Evolutionary conservation across 2,113 vertebrate species (phyloP).

Genomic region (Xiphorhynchus elegans): DNA sequence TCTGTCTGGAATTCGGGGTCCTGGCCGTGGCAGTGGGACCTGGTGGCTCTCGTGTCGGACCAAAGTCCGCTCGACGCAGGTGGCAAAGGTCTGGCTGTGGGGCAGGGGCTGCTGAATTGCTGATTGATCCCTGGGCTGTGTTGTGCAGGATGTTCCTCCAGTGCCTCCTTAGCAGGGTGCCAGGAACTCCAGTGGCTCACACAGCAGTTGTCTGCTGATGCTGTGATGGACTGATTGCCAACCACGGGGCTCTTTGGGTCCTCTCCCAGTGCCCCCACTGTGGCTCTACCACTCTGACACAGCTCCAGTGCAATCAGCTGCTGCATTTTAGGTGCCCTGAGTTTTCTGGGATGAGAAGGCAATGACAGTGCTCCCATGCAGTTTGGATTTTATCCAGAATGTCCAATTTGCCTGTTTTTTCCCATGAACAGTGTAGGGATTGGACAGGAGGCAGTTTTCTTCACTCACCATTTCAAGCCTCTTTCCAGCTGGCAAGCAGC

Average conservation of each 20-base stretch:
- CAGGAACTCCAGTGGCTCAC: not conserved
- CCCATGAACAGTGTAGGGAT: not conserved
- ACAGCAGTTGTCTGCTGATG: not conserved
- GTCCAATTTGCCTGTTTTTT: not conserved
- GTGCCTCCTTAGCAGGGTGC: not conserved
- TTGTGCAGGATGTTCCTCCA: not conserved
- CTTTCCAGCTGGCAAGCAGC: slow-evolving; percentile 54
- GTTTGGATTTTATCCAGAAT: not conserved
- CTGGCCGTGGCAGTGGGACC: not conserved
- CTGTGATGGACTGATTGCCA: not conserved
- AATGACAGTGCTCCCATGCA: not conserved
- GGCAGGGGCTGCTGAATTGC: not conserved
- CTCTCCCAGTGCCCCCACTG: not conserved
- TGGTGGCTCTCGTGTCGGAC: not conserved
- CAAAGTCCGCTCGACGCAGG: accelerated
- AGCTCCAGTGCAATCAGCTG: not conserved
- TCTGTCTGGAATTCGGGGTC: not conserved
- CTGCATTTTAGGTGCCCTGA: not conserved
- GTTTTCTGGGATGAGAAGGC: not conserved
- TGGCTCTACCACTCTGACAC: not conserved
- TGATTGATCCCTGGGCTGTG: accelerated
- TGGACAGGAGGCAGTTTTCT: slow-evolving; percentile 47
- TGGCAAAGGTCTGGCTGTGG: not conserved
- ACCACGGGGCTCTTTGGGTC: not conserved
- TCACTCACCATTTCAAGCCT: not conserved